phyloP scores from a whole-genome alignment of 1,140 invertebrate genomes.

The Platyscapa corneri region DNA sequence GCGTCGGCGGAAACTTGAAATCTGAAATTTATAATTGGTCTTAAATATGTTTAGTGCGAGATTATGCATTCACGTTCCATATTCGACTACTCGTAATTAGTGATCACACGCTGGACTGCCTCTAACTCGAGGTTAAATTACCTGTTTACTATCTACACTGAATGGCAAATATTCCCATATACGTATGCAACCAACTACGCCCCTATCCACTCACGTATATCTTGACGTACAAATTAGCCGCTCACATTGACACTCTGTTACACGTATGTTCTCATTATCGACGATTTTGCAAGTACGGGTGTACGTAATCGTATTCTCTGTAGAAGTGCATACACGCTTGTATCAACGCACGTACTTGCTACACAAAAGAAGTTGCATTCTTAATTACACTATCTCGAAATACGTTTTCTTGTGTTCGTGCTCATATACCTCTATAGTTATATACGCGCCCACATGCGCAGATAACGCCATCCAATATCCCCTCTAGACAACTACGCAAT shows the following conservation, averaged over 20 bases:
- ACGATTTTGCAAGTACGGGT: too few relatives aligned
- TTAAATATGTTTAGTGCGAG: not conserved
- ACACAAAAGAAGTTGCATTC: not conserved
- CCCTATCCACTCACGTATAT: too few relatives aligned
- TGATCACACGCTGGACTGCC: not conserved
- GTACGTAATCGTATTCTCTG: not conserved
- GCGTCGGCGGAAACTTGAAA: slow-evolving; percentile 2
- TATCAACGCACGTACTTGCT: too few relatives aligned
- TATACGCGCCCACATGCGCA: not conserved
- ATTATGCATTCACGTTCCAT: not conserved
- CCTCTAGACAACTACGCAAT: not conserved
- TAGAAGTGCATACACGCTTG: too few relatives aligned
- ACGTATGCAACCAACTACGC: not conserved
- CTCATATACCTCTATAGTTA: too few relatives aligned
- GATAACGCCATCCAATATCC: not conserved
- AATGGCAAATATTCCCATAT: not conserved
- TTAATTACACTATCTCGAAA: not conserved
- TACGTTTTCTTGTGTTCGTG: too few relatives aligned
- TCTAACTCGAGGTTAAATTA: not conserved
- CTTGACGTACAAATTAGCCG: too few relatives aligned
- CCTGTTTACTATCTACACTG: not conserved
- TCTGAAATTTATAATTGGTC: not conserved
- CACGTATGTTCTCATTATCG: not conserved
- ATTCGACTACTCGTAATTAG: slow-evolving; percentile 36
- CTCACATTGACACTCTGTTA: not conserved